These are phyloP conservation scores for Oxycera nigricornis DNA, from an alignment of 2,888 invertebrate genomes.

Conservation along the genomic window DNA sequence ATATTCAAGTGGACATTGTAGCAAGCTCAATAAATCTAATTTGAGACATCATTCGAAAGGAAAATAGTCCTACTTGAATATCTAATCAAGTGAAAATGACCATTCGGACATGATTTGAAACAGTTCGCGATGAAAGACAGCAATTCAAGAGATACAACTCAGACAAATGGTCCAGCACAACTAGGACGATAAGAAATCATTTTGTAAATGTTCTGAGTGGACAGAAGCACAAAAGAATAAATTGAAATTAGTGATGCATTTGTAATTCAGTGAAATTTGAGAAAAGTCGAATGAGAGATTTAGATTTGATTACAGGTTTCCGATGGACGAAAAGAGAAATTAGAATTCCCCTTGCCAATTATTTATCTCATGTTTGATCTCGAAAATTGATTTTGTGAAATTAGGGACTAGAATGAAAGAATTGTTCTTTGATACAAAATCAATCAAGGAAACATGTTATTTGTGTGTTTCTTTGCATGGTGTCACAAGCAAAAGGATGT, in stretches of 20 bases:
- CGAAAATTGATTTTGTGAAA: too few relatives aligned
- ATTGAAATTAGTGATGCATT: slow-evolving; percentile 13
- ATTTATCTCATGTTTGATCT: too few relatives aligned
- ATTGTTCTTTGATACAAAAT: too few relatives aligned
- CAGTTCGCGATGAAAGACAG: neutral
- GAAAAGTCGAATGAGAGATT: neutral
- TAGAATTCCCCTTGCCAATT: too few relatives aligned
- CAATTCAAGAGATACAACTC: neutral
- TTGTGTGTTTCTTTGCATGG: too few relatives aligned
- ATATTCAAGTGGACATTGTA: too few relatives aligned
- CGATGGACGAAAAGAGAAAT: too few relatives aligned
- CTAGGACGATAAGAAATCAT: neutral
- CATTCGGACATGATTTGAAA: slow-evolving; percentile 33
- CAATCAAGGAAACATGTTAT: too few relatives aligned
- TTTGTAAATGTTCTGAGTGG: slow-evolving; percentile 5
- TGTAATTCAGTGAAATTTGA: neutral
- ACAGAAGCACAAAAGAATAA: neutral
- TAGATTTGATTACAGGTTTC: slow-evolving; percentile 13
- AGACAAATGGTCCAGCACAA: neutral
- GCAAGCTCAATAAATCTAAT: slow-evolving; percentile 14
- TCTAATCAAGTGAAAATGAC: slow-evolving; percentile 38
- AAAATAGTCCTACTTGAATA: slow-evolving; percentile 22
- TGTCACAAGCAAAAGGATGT: too few relatives aligned
- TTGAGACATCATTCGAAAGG: slow-evolving; percentile 8
- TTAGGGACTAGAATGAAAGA: too few relatives aligned